phyloP scores from a whole-genome alignment of 2,888 invertebrate species.

The Sarcophaga rosellei region DNA sequence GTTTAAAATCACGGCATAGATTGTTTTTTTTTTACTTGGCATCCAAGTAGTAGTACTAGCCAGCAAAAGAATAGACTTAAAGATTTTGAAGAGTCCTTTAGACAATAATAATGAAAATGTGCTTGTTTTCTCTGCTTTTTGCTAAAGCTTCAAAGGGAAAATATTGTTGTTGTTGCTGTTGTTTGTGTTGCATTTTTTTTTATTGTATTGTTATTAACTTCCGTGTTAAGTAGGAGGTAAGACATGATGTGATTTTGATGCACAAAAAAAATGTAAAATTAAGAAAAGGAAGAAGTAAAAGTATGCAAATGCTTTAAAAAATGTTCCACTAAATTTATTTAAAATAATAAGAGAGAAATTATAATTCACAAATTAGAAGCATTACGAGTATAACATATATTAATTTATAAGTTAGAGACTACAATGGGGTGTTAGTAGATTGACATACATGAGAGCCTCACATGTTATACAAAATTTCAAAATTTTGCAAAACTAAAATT shows the following conservation, averaged over 20 bases:
- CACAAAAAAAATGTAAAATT: slow-evolving; percentile 13
- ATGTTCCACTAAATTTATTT: too few species aligned
- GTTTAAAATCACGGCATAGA: slow-evolving; percentile 54
- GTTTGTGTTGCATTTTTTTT: slow-evolving; percentile 35
- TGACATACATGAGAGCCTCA: too few species aligned
- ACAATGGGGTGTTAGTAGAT: too few species aligned
- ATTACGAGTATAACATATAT: too few species aligned
- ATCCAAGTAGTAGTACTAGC: not conserved
- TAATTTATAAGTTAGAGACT: too few species aligned
- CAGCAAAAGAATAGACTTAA: slow-evolving; percentile 56
- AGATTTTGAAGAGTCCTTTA: slow-evolving; percentile 63
- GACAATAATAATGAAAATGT: slow-evolving; percentile 56
- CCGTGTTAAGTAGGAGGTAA: slow-evolving; percentile 62
- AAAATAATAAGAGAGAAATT: too few species aligned
- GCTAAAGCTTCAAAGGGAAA: slow-evolving; percentile 58
- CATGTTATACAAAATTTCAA: too few species aligned
- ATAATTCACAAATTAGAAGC: too few species aligned
- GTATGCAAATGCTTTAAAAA: slow-evolving; percentile 25
- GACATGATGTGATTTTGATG: slow-evolving; percentile 26
- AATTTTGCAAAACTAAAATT: too few species aligned
- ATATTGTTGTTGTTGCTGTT: not conserved
- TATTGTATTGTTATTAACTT: slow-evolving; percentile 68
- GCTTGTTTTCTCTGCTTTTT: slow-evolving; percentile 38
- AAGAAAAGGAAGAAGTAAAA: slow-evolving; percentile 13
- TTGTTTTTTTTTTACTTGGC: slow-evolving; percentile 10